Evolutionary conservation across 1,140 invertebrate species (phyloP), one percentile per base, ranked within the genome.

Genomic region (Philopotamus ludificatus): DNA sequence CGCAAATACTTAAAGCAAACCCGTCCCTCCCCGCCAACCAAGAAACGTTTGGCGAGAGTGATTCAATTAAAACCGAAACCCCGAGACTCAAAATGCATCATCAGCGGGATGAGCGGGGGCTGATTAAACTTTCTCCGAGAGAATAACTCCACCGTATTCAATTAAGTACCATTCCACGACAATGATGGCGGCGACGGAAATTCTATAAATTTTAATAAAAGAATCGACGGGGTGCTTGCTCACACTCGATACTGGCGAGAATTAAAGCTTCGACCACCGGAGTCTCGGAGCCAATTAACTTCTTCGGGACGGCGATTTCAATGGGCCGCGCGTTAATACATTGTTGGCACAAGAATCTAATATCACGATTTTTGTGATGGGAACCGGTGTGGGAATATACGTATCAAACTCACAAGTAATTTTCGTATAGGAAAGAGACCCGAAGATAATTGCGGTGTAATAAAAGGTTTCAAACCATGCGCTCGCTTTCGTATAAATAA

Each of bases 1-100:
- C 18, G 44, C 4, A 15, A 7, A 12, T 34, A 34, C 28, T 34
- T 4, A 12, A 34, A 34, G 28, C 28, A 34, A 34, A 34, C 28
- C 4, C n/a, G 28, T 34, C 12, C 28, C 4, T 34, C 28, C 12
- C 12, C 44, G 44, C 4, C 44, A 16, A 47, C 44, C 8, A 47
- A 47, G 44, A 8, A 47, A n/a, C n/a, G n/a, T 47, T 47, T 47
- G 44, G 18, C 18, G 18, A 47, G 44, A 7, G 44, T 47, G 44
- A 47, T 47, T 47, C 8, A 47, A 47, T 47, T 47, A 47, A 47
- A 20, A 34, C 12, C 4, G 28, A 34, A 34, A 12, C 12, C 28
- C 28, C 4, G 4, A 34, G 12, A 34, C 28, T 34, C 28, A 34
- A 12, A 34, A 34, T n/a, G 28, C 28, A 34, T 34, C 28, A 12